Evolutionary conservation across 2,797 vertebrate genomes (phyloP), one percentile per base, ranked within the genome.

Genomic region (Lepilemur septentrionalis): DNA sequence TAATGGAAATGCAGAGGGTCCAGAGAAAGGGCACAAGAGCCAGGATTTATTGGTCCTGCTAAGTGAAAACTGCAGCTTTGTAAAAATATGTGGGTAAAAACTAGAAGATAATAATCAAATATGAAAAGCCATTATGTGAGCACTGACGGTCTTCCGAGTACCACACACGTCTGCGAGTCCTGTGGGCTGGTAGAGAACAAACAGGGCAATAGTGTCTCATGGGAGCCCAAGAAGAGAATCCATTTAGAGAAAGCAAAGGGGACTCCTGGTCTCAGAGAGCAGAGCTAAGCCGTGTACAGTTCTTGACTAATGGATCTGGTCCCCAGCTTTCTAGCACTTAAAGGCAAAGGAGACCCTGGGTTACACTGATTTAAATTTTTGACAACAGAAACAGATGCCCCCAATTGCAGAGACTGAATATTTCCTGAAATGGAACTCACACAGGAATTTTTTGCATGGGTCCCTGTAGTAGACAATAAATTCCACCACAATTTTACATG

Each of bases 301-400:
- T 76, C 91, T 73, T 15, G 32, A 30, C 30, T 43, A n/a, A 76
- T 8, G 41, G 41, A 38, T 81, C 55, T 52, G 32, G 80, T 76
- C 84, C 91, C 93, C 63, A 18, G 57, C 70, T 89, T 90, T 63
- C 86, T 59, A 57, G 79, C 69, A 55, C 41, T 50, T 30, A 69
- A 75, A 79, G 46, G 48, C 57, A 50, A 46, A 46, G n/a, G 72
- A 86, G 82, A 96, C 52, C 85, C 75, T 22, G 35, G 78, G 70
- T 93, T 92, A 75, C 9, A 6, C 69, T 55, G 93, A 95, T 78
- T 89, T 61, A 89, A 79, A 86, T 23, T 75, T 67, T 57, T 86
- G 61, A 95, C 94, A 94, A 69, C 96, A 89, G 59, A 94, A 96
- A 91, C 96, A 96, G 94, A 97, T 93, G 89, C 94, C 65, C 91